Evolutionary conservation across 2,888 invertebrate species (phyloP).

Genomic region (Eulithis testata): DNA sequence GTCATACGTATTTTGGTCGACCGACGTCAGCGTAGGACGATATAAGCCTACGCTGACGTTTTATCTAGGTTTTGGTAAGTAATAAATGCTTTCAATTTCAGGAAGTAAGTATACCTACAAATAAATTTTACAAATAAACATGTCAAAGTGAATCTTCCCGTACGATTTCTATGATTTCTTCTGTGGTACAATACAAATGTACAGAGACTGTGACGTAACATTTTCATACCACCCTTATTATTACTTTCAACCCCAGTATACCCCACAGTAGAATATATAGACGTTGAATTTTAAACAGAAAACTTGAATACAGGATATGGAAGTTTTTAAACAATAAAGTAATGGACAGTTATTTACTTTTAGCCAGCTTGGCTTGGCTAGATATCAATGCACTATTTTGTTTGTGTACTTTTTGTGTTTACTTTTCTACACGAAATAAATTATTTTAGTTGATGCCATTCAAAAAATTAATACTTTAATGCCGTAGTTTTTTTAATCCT

Average conservation of each 20-base stretch:
- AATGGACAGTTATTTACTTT: constrained; percentile 47
- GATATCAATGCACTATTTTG: constrained; percentile 25
- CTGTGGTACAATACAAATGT: constrained; percentile 26
- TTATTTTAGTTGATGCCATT: background rate
- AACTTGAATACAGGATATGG: constrained; percentile 52
- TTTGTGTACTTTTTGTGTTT: constrained; percentile 14
- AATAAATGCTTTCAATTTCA: too few species aligned
- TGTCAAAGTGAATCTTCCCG: too few species aligned
- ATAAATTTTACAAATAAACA: too few species aligned
- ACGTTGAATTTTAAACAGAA: constrained; percentile 56
- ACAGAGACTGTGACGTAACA: constrained; percentile 40
- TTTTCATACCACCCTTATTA: constrained; percentile 45
- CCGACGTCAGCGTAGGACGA: too few species aligned
- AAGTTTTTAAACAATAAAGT: constrained; percentile 53
- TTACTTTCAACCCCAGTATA: constrained; percentile 31
- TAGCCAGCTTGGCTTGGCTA: constrained; percentile 25
- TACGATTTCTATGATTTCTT: background rate
- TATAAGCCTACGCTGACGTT: too few species aligned
- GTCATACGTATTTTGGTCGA: too few species aligned
- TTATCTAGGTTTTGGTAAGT: too few species aligned
- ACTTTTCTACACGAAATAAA: background rate
- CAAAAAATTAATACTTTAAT: too few species aligned
- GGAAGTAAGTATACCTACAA: too few species aligned
- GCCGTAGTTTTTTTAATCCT: too few species aligned
- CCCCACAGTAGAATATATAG: constrained; percentile 33